Evolutionary conservation across 2,888 invertebrate species (phyloP).

Genomic region (Pelosia muscerda): DNA sequence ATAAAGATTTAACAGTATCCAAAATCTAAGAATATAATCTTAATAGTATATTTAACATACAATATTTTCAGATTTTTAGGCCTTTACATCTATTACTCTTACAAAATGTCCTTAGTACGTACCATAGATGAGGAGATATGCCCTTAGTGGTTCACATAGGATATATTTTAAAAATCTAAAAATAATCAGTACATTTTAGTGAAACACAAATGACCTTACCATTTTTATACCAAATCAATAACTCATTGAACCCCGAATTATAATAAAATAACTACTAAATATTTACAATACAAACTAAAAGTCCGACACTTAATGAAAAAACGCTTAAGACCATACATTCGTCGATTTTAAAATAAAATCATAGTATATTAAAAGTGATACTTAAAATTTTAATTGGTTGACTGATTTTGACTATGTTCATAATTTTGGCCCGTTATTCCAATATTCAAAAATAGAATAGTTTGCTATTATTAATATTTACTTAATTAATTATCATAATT

Average conservation of each 20-base stretch:
- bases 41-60: constrained; percentile 43
- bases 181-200: constrained; percentile 86
- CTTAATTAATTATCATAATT: constrained; percentile 57
- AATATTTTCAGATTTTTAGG: constrained; percentile 47
- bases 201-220: constrained; percentile 78
- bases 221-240: constrained; percentile 67
- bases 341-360: constrained; percentile 47
- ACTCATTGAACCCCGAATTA: constrained; percentile 66
- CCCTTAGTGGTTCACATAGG: constrained; percentile 77
- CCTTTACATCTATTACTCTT: constrained; percentile 46
- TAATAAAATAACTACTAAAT: constrained; percentile 57
- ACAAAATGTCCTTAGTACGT: constrained; percentile 41
- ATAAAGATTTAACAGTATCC: constrained; percentile 47
- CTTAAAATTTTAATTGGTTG: constrained; percentile 63
- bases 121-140: constrained; percentile 82
- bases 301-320: constrained; percentile 45
- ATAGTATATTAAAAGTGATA: constrained; percentile 50
- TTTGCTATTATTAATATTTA: constrained; percentile 54
- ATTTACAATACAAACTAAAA: constrained; percentile 55
- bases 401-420: constrained; percentile 81
- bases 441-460: constrained; percentile 70
- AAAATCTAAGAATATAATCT: constrained; percentile 42
- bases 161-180: constrained; percentile 79
- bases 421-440: constrained; percentile 83
- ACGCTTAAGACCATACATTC: constrained; percentile 45